These are phyloP conservation scores for Chionomys nivalis DNA, from an alignment of 2,113 vertebrate genomes.

Conservation along the genomic window DNA sequence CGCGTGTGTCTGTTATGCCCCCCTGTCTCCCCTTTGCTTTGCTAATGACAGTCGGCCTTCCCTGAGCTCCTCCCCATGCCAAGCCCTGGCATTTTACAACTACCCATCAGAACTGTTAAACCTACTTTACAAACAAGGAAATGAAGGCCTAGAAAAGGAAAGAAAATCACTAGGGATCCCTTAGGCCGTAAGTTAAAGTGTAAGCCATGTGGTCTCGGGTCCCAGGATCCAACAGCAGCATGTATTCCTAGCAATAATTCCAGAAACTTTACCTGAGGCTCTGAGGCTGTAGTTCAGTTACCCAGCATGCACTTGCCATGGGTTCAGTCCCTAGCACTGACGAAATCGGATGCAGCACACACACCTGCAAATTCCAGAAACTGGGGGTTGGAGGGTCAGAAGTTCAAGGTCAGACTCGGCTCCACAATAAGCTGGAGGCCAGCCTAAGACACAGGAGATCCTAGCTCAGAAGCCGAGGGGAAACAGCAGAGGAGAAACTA, in stretches of 20 bases:
- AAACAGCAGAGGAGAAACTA: background rate
- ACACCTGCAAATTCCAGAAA: background rate
- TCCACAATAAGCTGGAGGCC: background rate
- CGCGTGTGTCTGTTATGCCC: background rate
- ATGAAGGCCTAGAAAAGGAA: constrained; percentile 3
- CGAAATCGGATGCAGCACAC: background rate
- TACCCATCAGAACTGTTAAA: background rate
- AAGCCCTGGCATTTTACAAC: background rate
- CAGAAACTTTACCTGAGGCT: constrained; percentile 25
- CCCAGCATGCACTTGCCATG: background rate
- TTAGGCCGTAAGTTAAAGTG: background rate
- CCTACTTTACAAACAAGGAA: constrained; percentile 10
- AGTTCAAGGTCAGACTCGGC: background rate
- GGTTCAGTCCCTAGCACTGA: too few relatives aligned
- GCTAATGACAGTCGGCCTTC: background rate
- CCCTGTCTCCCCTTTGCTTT: background rate
- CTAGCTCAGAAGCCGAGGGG: background rate
- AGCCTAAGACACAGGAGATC: background rate
- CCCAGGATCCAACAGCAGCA: background rate
- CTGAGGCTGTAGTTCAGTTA: background rate
- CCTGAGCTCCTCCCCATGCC: background rate
- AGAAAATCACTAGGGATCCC: background rate
- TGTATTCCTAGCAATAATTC: constrained; percentile 4
- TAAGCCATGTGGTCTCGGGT: background rate
- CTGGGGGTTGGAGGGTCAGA: background rate